Conservation (phyloP, 2,888 invertebrate genomes). For the Spilosoma lubricipeda region DNA sequence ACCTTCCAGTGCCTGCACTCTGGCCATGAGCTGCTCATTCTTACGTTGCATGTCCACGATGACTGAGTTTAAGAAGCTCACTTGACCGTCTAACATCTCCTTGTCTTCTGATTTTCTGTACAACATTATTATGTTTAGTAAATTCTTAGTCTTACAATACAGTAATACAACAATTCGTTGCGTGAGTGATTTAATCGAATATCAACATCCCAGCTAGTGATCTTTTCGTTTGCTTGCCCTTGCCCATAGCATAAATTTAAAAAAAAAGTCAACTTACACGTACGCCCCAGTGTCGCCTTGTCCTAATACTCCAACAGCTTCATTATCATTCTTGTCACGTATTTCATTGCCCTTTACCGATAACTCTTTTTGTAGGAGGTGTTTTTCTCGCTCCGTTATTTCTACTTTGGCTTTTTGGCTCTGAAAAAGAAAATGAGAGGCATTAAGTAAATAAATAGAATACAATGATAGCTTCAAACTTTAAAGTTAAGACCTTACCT, state of each 20-base stretch:
- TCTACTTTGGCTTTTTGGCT: constrained; percentile 74
- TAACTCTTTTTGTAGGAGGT: constrained; percentile 73
- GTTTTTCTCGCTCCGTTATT: constrained; percentile 76
- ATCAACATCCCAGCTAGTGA: neutral
- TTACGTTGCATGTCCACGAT: constrained; percentile 98
- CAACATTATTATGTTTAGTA: neutral
- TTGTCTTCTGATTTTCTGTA: constrained; percentile 85
- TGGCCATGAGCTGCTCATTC: constrained; percentile 92
- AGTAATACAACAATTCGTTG: neutral
- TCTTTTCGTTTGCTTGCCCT: neutral
- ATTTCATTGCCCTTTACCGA: constrained; percentile 61
- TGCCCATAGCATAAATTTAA: neutral
- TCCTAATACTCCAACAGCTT: constrained; percentile 68
- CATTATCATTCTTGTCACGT: constrained; percentile 79
- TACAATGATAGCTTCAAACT: neutral
- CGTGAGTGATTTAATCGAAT: too few relatives aligned
- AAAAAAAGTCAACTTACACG: constrained; percentile 62
- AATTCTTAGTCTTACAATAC: neutral
- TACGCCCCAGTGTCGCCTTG: constrained; percentile 68
- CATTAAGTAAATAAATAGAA: neutral
- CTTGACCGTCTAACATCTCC: constrained; percentile 89
- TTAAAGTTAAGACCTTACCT: constrained; percentile 57
- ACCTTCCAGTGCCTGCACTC: constrained; percentile 92
- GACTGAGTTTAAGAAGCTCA: constrained; percentile 97
- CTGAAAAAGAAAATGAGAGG: constrained; percentile 56